Conservation (phyloP, 92 coral and sea anemone species). For the Pocillopora meandrina region DNA sequence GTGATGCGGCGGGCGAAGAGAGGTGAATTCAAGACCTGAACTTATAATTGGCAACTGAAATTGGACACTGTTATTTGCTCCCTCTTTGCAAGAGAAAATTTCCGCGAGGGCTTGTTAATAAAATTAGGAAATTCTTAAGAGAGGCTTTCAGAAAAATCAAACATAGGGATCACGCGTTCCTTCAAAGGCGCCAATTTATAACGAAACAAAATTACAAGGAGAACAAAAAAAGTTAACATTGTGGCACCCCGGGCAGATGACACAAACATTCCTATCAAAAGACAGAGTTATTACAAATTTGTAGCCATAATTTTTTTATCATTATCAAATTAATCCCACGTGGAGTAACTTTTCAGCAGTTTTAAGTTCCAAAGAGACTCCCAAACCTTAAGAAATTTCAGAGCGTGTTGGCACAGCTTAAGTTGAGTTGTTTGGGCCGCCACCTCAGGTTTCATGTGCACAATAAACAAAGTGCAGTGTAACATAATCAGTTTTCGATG, state of each 20-base stretch:
- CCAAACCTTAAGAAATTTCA: slow-evolving; percentile 25
- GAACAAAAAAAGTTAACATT: neutral
- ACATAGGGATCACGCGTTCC: neutral
- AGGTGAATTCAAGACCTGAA: slow-evolving; percentile 15
- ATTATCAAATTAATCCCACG: slow-evolving; percentile 33
- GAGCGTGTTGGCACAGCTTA: slow-evolving; percentile 8
- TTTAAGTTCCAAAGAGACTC: neutral
- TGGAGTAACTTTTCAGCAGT: slow-evolving; percentile 19
- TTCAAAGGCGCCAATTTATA: neutral
- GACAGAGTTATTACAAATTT: slow-evolving; percentile 37
- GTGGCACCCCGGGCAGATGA: slow-evolving; percentile 40
- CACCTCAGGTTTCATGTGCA: slow-evolving; percentile 42
- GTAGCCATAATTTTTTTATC: slow-evolving; percentile 22
- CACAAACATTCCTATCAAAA: slow-evolving; percentile 24
- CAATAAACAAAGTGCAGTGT: slow-evolving; percentile 34
- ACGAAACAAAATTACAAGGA: neutral
- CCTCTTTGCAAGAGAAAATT: slow-evolving; percentile 21
- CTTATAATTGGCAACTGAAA: slow-evolving; percentile 38
- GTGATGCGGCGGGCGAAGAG: slow-evolving; percentile 30
- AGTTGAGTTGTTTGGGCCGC: neutral
- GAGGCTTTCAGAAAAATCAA: neutral
- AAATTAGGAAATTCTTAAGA: slow-evolving; percentile 2
- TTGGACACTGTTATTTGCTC: slow-evolving; percentile 37
- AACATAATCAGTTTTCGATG: slow-evolving; percentile 30
- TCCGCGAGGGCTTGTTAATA: neutral